Base-by-base conservation (phyloP, 2,797 vertebrate species). In the Poecilia wingei region DNA sequence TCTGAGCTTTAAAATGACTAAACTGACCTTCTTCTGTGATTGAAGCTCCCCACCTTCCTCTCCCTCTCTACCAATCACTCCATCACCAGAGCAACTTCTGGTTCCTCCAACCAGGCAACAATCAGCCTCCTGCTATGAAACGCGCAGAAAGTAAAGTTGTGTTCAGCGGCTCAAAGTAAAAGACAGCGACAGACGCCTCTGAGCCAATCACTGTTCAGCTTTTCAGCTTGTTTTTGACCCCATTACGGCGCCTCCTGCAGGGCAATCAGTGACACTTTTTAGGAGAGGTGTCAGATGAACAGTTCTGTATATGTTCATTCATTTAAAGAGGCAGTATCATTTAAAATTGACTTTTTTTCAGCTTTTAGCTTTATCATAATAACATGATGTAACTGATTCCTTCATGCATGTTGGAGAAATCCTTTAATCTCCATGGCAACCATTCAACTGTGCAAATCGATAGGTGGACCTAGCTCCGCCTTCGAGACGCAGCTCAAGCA, bases 51-150 rank as follows among this genome's bases (percentile, higher is more conserved):
- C 55, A 10, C 18, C 71, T 66, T 28, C 53, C 36, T 20, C 28
- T 5, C 36, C 45, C 31, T 66, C 18, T 59, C 77, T 69, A 83
- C 84, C 84, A 86, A 86, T 93, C 86, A 86, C 78, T 77, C 36
- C 75, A 78, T 91, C 77, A 78, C 76, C 92, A 92, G 82, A 72
- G 91, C 84, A 93, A 94, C 92, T 81, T 25, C 77, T 77, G 78
- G 83, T 83, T 88, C 87, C 91, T 89, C 81, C 68, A 80, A 72
- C 74, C 74, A 49, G 83, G 82, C 74, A 57, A 75, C 88, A 93
- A 92, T 92, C 93, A 92, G 57, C 92, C 92, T 83, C 89, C 91
- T 86, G 87, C 82, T n/a, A 66, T 12, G n/a, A 64, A 71, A 28
- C 64, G 59, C 75, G 46, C 75, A 20, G 33, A 68, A 55, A 45